A percentile compares a stretch with the other conserved stretches of the same genome.
Evolutionary conservation across 2,113 vertebrate species (phyloP).

Genomic region (Pterocles orientalis): DNA sequence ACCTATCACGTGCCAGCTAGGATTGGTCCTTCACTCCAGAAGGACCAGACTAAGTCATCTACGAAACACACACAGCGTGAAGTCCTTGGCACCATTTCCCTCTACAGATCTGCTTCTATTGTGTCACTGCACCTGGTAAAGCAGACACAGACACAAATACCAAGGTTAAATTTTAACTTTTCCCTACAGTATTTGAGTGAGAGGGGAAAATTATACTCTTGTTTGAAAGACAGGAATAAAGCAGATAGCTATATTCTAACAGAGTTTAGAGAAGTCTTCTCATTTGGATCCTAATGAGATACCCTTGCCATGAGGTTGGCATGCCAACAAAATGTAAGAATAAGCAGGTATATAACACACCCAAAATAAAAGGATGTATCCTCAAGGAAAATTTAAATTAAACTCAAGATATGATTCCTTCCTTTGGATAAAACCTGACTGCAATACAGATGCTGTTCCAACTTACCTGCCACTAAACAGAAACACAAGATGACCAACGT

Average conservation of each 20-base stretch:
- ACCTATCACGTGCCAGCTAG: background rate
- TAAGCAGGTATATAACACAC: background rate
- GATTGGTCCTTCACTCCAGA: background rate
- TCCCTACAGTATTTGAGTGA: background rate
- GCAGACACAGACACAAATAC: background rate
- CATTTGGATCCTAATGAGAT: background rate
- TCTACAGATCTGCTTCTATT: background rate
- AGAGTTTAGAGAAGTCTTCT: background rate
- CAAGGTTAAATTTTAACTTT: slow-evolving; percentile 20
- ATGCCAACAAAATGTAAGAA: background rate
- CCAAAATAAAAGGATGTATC: background rate
- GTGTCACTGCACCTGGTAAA: background rate
- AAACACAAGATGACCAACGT: background rate
- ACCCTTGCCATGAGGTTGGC: background rate
- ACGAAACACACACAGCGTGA: background rate
- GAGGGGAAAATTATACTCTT: background rate
- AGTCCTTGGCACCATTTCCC: background rate
- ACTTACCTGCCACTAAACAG: background rate
- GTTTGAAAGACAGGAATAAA: background rate
- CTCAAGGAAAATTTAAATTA: background rate
- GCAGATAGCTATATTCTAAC: background rate
- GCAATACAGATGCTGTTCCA: background rate
- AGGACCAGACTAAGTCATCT: background rate
- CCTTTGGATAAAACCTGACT: background rate
- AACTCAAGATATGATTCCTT: background rate